These are phyloP conservation scores for Laothoe populi DNA, from an alignment of 2,888 invertebrate genomes.

Conservation along the genomic window DNA sequence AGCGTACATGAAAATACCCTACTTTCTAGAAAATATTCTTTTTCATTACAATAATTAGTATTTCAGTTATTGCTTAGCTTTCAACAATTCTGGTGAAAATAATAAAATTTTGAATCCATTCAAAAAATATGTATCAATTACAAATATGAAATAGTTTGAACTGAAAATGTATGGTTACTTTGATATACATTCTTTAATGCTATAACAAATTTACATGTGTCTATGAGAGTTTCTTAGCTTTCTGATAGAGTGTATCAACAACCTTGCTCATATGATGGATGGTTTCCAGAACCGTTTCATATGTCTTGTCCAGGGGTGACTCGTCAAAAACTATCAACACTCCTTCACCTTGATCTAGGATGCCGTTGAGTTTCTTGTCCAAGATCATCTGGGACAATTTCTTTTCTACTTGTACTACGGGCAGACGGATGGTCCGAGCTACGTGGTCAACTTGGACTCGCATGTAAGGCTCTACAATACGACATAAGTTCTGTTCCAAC, in stretches of 20 bases:
- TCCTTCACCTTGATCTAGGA: slow-evolving; percentile 99
- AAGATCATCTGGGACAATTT: slow-evolving; percentile 99
- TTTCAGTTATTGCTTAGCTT: slow-evolving; percentile 54
- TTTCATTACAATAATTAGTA: slow-evolving; percentile 48
- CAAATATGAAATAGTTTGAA: slow-evolving; percentile 65
- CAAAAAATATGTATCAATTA: slow-evolving; percentile 75
- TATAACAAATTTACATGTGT: slow-evolving; percentile 76
- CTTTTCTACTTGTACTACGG: slow-evolving; percentile 96
- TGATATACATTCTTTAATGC: slow-evolving; percentile 79
- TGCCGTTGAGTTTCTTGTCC: slow-evolving; percentile 98
- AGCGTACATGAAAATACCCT: slow-evolving; percentile 46
- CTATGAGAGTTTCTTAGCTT: slow-evolving; percentile 98
- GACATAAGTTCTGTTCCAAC: slow-evolving; percentile 99
- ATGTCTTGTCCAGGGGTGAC: slow-evolving; percentile 97
- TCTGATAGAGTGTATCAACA: slow-evolving; percentile 99
- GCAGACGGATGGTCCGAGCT: slow-evolving; percentile 94
- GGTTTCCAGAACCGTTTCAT: slow-evolving; percentile 98
- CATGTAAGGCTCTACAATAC: slow-evolving; percentile 99
- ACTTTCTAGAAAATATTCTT: slow-evolving; percentile 45
- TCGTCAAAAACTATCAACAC: slow-evolving; percentile 99
- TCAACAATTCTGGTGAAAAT: slow-evolving; percentile 54
- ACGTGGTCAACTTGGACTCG: slow-evolving; percentile 97
- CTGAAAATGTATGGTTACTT: slow-evolving; percentile 76
- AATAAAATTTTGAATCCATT: slow-evolving; percentile 67
- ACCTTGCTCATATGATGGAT: slow-evolving; percentile 99